These are phyloP conservation scores for Platalea minor DNA, from an alignment of 2,797 vertebrate species.

Conservation along the genomic window DNA sequence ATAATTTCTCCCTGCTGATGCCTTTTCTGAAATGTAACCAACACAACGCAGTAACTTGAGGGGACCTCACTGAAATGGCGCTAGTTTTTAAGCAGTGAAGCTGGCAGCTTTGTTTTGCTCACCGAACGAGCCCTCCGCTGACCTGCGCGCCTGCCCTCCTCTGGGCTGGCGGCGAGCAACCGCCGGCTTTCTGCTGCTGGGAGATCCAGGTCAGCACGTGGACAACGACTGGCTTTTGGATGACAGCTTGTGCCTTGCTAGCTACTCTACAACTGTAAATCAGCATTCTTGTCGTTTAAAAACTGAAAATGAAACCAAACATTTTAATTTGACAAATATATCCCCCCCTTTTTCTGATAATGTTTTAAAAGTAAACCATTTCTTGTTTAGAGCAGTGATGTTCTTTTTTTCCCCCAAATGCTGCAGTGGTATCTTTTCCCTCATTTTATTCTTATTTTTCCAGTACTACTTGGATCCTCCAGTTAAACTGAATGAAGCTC, in stretches of 20 bases:
- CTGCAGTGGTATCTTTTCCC: not conserved
- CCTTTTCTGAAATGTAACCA: not conserved
- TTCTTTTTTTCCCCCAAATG: not conserved
- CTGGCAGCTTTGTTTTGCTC: no score
- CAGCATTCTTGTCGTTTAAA: not conserved
- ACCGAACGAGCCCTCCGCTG: not conserved
- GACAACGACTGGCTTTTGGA: no score
- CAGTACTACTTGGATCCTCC: conserved; percentile 94
- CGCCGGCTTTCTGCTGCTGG: not conserved
- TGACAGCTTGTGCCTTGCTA: not conserved
- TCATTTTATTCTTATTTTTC: not conserved
- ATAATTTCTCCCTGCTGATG: not conserved
- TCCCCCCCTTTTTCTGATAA: no score
- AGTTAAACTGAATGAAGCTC: conserved; percentile 82
- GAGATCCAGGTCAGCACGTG: fast-evolving
- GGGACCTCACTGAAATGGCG: not conserved
- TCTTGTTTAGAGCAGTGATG: not conserved
- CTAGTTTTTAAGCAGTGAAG: fast-evolving
- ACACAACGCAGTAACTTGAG: fast-evolving
- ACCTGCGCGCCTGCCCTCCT: not conserved
- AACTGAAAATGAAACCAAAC: not conserved
- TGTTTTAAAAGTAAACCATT: not conserved
- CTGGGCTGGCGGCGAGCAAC: not conserved
- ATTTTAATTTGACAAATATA: not conserved
- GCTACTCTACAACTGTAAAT: not conserved